Conservation (phyloP, 2,113 vertebrate genomes). For the Oncorhynchus masou region DNA sequence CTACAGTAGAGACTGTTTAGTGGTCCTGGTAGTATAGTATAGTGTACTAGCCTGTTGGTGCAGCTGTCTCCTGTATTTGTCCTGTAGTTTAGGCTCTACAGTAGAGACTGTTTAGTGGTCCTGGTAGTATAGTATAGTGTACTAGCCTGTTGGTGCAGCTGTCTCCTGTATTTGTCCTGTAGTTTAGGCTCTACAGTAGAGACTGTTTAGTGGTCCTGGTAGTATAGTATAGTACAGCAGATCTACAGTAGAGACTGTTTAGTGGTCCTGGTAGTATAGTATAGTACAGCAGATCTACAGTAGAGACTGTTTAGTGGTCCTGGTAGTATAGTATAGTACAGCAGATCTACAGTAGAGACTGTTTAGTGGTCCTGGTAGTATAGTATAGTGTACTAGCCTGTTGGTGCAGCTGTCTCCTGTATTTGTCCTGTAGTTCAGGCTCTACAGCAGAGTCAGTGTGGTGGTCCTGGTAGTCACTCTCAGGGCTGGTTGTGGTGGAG, state of each 20-base stretch:
- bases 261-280: background rate
- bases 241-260: no score
- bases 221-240: background rate
- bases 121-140: background rate
- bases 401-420: constrained; percentile 45
- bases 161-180: no score
- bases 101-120: background rate
- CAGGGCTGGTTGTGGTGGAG: background rate
- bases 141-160: no score
- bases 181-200: no score
- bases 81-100: background rate
- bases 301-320: background rate
- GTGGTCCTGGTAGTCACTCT: background rate
- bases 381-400: constrained; percentile 33
- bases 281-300: background rate
- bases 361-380: background rate
- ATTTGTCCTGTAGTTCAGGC: constrained; percentile 16
- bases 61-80: no score
- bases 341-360: no score
- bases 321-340: no score
- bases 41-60: no score
- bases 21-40: background rate
- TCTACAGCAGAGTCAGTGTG: background rate
- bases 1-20: background rate
- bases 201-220: background rate